phyloP scores from a whole-genome alignment of 2,888 invertebrate species.

The Pheosia gnoma region DNA sequence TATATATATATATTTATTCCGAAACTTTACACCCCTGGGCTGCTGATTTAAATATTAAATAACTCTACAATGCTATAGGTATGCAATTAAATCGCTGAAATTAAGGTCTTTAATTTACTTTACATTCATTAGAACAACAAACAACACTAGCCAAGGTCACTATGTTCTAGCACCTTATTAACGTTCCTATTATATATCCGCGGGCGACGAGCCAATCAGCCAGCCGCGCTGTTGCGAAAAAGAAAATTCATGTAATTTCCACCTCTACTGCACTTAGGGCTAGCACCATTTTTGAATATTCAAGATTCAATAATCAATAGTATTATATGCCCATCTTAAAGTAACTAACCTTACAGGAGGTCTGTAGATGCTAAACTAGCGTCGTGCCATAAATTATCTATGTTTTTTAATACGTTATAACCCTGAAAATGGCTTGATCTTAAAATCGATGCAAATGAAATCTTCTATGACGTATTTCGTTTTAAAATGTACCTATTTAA shows the following conservation, averaged over 20 bases:
- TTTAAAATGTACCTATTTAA: background rate
- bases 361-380: too few species aligned
- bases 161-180: background rate
- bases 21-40: too few species aligned
- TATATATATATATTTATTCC: too few species aligned
- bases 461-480: too few species aligned
- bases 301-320: background rate
- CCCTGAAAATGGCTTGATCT: too few species aligned
- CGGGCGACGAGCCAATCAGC: constrained; percentile 36
- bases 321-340: too few species aligned
- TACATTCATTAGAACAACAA: background rate
- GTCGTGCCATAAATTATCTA: too few species aligned
- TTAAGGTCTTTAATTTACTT: background rate
- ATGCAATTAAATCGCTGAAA: background rate
- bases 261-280: constrained; percentile 33
- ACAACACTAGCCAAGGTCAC: background rate
- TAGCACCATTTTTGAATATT: constrained; percentile 2
- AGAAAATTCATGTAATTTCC: constrained; percentile 55
- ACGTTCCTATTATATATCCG: constrained; percentile 33
- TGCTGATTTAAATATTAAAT: background rate
- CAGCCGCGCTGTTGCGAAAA: constrained; percentile 48
- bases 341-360: too few species aligned
- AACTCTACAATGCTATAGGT: too few species aligned
- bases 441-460: too few species aligned
- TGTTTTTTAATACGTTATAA: too few species aligned